Percentiles rank a stretch among this genome's conserved stretches.
phyloP scores from a whole-genome alignment of 2,888 invertebrate genomes.

The Cheilosia vulpina region DNA sequence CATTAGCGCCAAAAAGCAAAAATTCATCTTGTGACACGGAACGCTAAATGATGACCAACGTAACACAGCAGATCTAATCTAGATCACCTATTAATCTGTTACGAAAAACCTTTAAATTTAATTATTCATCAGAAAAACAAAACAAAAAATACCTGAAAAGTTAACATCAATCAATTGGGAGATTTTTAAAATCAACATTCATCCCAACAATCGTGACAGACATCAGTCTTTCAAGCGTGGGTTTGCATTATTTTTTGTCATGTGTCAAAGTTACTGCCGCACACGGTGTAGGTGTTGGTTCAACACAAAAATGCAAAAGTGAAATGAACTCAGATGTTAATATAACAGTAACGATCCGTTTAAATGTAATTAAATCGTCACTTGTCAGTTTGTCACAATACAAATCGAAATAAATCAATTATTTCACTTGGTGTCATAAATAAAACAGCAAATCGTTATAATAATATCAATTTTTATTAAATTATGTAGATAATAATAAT shows the following conservation, averaged over 20 bases:
- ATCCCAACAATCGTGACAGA: conserved; percentile 8
- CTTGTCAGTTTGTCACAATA: neutral
- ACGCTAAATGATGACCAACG: conserved; percentile 31
- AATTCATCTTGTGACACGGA: conserved; percentile 20
- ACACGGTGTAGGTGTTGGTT: neutral
- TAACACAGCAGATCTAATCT: conserved; percentile 39
- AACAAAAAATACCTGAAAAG: conserved; percentile 8
- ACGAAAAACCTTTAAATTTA: conserved; percentile 29
- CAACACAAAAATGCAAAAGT: neutral
- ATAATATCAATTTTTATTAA: conserved; percentile 65
- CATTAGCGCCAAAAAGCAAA: neutral
- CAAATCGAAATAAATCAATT: neutral
- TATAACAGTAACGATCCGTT: no score
- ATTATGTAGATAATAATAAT: conserved; percentile 56
- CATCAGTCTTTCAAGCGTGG: conserved; percentile 1
- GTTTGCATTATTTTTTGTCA: neutral
- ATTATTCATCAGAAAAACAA: conserved; percentile 17
- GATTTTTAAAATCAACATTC: conserved; percentile 27
- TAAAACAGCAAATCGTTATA: conserved; percentile 39
- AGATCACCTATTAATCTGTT: conserved; percentile 31
- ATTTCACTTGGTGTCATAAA: neutral
- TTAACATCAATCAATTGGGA: conserved; percentile 18
- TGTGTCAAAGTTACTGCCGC: neutral
- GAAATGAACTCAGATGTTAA: no score
- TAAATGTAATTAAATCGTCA: no score